Evolutionary conservation across 2,113 vertebrate genomes (phyloP).

Genomic region (Colius striatus): DNA sequence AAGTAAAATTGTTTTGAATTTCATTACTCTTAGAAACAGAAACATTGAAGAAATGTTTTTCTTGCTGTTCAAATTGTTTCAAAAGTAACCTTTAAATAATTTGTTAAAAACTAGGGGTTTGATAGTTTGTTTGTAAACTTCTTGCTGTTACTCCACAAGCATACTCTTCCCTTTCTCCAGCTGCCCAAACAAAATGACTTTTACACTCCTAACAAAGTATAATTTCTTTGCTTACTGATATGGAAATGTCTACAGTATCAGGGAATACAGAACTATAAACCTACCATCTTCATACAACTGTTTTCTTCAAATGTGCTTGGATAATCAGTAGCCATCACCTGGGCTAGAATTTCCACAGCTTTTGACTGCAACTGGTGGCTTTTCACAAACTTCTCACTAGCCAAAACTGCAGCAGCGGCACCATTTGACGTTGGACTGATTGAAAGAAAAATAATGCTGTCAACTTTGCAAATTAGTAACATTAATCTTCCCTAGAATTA

Average conservation of each 20-base stretch:
- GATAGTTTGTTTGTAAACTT: background rate
- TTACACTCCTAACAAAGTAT: background rate
- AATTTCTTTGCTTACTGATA: background rate
- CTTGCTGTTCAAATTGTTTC: background rate
- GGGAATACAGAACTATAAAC: background rate
- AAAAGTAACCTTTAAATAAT: background rate
- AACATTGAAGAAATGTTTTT: background rate
- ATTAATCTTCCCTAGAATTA: background rate
- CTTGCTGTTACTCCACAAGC: background rate
- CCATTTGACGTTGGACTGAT: slow-evolving; percentile 93
- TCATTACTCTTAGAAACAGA: background rate
- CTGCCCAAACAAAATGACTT: background rate
- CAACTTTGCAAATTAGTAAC: background rate
- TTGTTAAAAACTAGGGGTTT: background rate
- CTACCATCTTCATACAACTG: slow-evolving; percentile 89
- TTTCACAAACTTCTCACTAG: slow-evolving; percentile 87
- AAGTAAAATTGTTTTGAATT: background rate
- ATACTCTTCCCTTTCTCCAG: background rate
- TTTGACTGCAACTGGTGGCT: slow-evolving; percentile 80
- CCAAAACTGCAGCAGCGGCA: slow-evolving; percentile 90
- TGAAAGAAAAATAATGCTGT: background rate
- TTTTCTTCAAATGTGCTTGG: slow-evolving; percentile 87
- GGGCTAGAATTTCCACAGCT: slow-evolving; percentile 95
- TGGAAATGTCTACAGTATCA: background rate
- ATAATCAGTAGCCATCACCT: slow-evolving; percentile 93